Evolutionary conservation across 2,797 vertebrate species (phyloP).

Genomic region (Phylloscopus collybita): DNA sequence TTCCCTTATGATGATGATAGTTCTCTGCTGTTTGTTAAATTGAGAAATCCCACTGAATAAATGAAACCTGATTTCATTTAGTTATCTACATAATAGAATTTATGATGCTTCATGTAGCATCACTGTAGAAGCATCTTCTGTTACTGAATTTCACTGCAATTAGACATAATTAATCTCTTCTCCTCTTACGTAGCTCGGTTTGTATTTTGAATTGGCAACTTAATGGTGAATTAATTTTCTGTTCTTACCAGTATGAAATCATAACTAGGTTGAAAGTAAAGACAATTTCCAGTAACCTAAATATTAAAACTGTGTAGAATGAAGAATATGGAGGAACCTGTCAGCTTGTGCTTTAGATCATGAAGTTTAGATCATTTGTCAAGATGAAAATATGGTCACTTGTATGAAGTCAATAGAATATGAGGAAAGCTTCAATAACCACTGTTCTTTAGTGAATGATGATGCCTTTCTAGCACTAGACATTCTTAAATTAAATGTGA

Average conservation of each 20-base stretch:
- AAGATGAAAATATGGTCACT: not conserved
- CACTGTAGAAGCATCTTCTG: not conserved
- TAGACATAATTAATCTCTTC: not conserved
- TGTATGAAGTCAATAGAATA: not conserved
- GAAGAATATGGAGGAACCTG: not conserved
- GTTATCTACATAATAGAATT: not conserved
- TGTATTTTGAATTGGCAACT: not conserved
- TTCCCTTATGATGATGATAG: not conserved
- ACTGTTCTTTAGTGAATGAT: not conserved
- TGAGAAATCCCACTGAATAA: not conserved
- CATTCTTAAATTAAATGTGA: not conserved
- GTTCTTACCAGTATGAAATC: not conserved
- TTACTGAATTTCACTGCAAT: not conserved
- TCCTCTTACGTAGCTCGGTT: not conserved
- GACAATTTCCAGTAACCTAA: not conserved
- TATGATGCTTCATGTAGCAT: not conserved
- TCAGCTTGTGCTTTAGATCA: not conserved
- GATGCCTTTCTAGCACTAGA: not conserved
- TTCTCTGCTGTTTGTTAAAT: not conserved
- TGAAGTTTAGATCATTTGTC: not conserved
- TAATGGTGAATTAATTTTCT: not conserved
- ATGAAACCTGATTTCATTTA: slow-evolving; percentile 3
- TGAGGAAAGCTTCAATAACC: not conserved
- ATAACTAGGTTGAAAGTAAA: not conserved
- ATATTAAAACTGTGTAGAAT: not conserved